Conservation (phyloP, 2,888 invertebrate species). For the Pheosia tremula region DNA sequence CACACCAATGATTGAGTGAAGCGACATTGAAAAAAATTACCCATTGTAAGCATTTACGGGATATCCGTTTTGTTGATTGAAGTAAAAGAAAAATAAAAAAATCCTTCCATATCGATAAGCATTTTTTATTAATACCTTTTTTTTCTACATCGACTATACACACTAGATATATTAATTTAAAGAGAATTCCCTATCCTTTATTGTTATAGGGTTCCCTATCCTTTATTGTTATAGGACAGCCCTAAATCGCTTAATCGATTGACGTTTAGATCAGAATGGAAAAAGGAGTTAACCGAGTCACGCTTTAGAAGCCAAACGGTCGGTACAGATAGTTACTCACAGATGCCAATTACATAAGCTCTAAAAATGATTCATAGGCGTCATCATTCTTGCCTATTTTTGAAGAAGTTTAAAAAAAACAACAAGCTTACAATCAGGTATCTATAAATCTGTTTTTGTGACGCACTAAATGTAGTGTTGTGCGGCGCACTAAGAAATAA, state of each 20-base stretch:
- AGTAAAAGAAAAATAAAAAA: not conserved
- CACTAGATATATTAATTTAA: not conserved
- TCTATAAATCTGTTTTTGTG: slow-evolving; percentile 3
- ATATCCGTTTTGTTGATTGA: slow-evolving; percentile 33
- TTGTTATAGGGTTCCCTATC: not conserved
- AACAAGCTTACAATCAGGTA: not conserved
- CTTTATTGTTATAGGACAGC: not conserved
- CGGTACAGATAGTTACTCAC: not conserved
- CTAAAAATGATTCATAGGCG: not conserved
- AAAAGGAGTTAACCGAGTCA: not conserved
- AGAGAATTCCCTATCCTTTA: not conserved
- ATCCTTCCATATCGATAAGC: not conserved
- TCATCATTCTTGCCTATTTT: not conserved
- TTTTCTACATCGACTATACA: not conserved
- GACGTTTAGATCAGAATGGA: not conserved
- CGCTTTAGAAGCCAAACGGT: not conserved
- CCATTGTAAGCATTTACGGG: slow-evolving; percentile 29
- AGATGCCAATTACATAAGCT: slow-evolving; percentile 3
- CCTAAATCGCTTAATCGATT: not conserved
- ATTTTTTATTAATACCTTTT: not conserved
- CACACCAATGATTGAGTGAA: slow-evolving; percentile 69
- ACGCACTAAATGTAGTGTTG: slow-evolving; percentile 8
- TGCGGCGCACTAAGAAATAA: slow-evolving; percentile 11
- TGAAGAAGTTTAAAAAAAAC: not conserved
- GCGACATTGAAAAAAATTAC: slow-evolving; percentile 65